Evolutionary conservation across 2,888 invertebrate genomes (phyloP).

Genomic region (Mamestra brassicae): DNA sequence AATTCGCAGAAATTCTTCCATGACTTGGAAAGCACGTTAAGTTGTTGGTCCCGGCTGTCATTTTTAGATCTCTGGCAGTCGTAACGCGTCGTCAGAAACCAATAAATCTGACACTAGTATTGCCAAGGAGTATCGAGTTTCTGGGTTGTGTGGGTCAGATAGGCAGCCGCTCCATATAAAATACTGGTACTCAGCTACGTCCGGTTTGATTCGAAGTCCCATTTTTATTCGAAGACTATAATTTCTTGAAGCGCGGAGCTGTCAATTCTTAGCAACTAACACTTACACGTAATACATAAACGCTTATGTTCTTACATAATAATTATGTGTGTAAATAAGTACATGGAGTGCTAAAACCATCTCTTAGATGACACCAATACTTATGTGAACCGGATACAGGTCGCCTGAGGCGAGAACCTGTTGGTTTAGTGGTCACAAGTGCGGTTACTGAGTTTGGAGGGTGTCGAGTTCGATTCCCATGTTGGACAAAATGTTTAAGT

Average conservation of each 20-base stretch:
- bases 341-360: conserved; percentile 30
- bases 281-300: conserved; percentile 23
- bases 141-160: too few relatives aligned
- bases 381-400: conserved; percentile 40
- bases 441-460: not conserved
- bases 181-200: too few relatives aligned
- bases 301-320: conserved; percentile 39
- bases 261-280: conserved; percentile 12
- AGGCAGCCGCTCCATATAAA: too few relatives aligned
- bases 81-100: too few relatives aligned
- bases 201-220: too few relatives aligned
- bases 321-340: conserved; percentile 19
- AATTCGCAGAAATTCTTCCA: too few relatives aligned
- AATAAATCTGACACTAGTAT: too few relatives aligned
- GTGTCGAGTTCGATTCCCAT: not conserved
- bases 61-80: too few relatives aligned
- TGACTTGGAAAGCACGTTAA: too few relatives aligned
- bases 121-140: too few relatives aligned
- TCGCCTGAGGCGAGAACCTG: not conserved
- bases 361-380: conserved; percentile 52
- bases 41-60: too few relatives aligned
- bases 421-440: not conserved
- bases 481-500: not conserved
- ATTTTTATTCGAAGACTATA: not conserved
- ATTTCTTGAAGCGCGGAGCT: conserved; percentile 5